Conservation (phyloP, 2,888 invertebrate species). For the Poecilus cupreus region DNA sequence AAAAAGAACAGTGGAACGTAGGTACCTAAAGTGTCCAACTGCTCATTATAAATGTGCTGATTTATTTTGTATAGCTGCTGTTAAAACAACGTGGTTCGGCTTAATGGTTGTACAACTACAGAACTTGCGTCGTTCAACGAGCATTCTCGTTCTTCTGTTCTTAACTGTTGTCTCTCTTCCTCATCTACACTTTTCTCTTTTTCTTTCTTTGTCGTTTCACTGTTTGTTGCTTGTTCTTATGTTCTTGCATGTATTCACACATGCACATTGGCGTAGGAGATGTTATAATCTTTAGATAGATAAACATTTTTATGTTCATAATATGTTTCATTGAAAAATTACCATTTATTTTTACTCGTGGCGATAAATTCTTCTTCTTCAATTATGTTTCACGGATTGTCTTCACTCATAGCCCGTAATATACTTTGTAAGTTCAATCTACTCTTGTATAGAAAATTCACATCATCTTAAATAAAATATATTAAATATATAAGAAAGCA, state of each 20-base stretch:
- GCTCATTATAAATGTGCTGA: conserved; percentile 59
- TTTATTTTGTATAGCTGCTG: conserved; percentile 58
- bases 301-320: background rate
- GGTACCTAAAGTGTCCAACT: conserved; percentile 56
- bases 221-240: conserved; percentile 1
- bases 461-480: too few species aligned
- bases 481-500: too few species aligned
- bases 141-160: conserved; percentile 29
- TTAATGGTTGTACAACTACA: conserved; percentile 56
- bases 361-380: too few species aligned
- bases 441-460: too few species aligned
- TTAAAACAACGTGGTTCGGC: conserved; percentile 54
- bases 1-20: conserved; percentile 50
- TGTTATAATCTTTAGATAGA: background rate
- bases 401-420: too few species aligned
- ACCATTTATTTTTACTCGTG: too few species aligned
- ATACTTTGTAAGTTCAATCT: too few species aligned
- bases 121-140: conserved; percentile 46
- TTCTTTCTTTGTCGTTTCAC: conserved; percentile 13
- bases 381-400: too few species aligned
- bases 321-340: background rate
- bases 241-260: background rate
- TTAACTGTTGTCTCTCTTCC: conserved; percentile 12
- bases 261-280: background rate
- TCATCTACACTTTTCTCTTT: background rate